phyloP scores from a whole-genome alignment of 1,140 invertebrate species.

The Lasaia peninsularis region DNA sequence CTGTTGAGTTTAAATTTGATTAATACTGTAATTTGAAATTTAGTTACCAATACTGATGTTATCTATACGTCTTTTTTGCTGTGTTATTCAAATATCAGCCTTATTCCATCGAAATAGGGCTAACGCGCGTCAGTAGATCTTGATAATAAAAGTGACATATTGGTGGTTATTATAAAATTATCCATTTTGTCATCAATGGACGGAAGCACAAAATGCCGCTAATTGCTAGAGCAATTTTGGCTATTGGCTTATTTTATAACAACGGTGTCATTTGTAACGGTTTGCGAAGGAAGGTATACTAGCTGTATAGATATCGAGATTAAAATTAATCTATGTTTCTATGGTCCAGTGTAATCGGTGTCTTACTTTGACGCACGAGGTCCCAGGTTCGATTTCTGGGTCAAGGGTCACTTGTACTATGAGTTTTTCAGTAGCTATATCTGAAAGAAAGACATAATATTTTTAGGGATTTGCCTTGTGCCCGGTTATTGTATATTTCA shows the following conservation, averaged over 20 bases:
- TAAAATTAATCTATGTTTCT: no score
- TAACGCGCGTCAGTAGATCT: background rate
- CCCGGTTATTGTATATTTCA: no score
- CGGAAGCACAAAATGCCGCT: conserved; percentile 21
- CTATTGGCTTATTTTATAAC: background rate
- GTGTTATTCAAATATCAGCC: conserved; percentile 10
- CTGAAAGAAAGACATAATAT: no score
- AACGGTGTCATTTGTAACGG: no score
- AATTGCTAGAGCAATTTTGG: conserved; percentile 20
- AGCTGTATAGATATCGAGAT: no score
- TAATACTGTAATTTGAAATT: background rate
- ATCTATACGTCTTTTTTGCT: background rate
- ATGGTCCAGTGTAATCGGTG: no score
- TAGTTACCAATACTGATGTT: conserved; percentile 22
- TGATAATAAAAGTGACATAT: conserved; percentile 38
- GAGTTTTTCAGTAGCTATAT: no score
- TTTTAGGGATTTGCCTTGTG: no score
- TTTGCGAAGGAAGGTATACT: no score
- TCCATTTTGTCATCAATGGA: conserved; percentile 33
- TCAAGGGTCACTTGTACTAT: no score
- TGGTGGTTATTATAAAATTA: conserved; percentile 35
- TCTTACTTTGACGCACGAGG: no score
- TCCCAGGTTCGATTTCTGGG: no score
- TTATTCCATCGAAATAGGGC: background rate
- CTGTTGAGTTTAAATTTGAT: conserved; percentile 11